Evolutionary conservation across 2,888 invertebrate genomes (phyloP), one percentile per base, ranked within the genome.

Genomic region (Mechanitis mazaeus): DNA sequence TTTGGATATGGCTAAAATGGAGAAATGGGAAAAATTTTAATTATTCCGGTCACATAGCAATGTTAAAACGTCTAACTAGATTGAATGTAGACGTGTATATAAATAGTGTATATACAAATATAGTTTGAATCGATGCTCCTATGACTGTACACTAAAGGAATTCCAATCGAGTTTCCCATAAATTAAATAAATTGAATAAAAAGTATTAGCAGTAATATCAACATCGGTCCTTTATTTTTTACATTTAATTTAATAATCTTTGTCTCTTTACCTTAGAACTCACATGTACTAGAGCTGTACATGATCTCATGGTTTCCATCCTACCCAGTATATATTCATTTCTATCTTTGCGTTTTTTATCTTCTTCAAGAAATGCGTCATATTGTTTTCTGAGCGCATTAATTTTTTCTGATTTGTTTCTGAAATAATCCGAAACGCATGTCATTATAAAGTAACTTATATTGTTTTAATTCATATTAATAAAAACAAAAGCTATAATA

Each of bases 321-420:
- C 77, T 80, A 55, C 81, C 83, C 74, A 91, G 71, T 66, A 91
- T 87, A 64, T 81, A 85, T 59, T 87, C 85, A 74, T 91, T 91
- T 12, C 91, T 77, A 60, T 87, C 84, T 71, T 81, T 88, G 9
- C 91, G 79, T 69, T 82, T 87, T 68, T 84, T 89, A 67, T 90
- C 90, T 61, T 91, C 88, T 68, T 85, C 87, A 59, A 90, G 74
- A 69, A 89, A 86, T 28, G 80, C 76, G 63, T 90, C 90, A 75
- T 89, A 91, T 73, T 86, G 82, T 71, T 89, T 86, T 64, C 83
- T 76, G 42, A 90, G 65, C 6, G 76, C 75, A 66, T 85, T 85
- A 31, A 90, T 81, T 35, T 83, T 83, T 33, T 86, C 85, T 3
- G 84, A 79, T 75, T 80, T 87, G 35, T 77, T 62, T 75, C 90